phyloP scores from a whole-genome alignment of 2,113 vertebrate genomes.

The Zapus hudsonius region DNA sequence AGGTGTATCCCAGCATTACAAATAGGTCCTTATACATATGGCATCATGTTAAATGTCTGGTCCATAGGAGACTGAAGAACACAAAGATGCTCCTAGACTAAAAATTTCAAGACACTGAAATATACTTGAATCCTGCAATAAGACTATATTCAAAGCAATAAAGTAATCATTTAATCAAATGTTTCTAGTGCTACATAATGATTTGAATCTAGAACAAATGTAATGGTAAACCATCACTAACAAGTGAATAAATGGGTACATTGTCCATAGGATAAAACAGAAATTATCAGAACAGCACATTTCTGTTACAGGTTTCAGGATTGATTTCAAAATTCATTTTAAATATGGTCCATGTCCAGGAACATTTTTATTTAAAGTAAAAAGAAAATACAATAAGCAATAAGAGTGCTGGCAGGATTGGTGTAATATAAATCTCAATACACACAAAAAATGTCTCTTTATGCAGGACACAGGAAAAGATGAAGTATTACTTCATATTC shows the following conservation, averaged over 20 bases:
- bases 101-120: conserved; percentile 9
- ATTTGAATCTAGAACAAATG: not conserved
- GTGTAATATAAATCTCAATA: not conserved
- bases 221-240: not conserved
- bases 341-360: not conserved
- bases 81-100: conserved; percentile 24
- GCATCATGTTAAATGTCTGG: not conserved
- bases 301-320: too few relatives aligned
- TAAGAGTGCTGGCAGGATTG: not conserved
- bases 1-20: too few relatives aligned
- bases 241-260: not conserved
- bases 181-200: conserved; percentile 15
- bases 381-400: not conserved
- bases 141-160: not conserved
- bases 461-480: not conserved
- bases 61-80: accelerated
- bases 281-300: not conserved
- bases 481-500: not conserved
- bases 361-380: not conserved
- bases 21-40: accelerated
- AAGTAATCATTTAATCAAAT: not conserved
- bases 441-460: not conserved
- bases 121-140: not conserved
- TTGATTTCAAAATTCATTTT: conserved; percentile 1
- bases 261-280: not conserved